Evolutionary conservation across 2,888 invertebrate species (phyloP).

Genomic region (Sympetrum striolatum): DNA sequence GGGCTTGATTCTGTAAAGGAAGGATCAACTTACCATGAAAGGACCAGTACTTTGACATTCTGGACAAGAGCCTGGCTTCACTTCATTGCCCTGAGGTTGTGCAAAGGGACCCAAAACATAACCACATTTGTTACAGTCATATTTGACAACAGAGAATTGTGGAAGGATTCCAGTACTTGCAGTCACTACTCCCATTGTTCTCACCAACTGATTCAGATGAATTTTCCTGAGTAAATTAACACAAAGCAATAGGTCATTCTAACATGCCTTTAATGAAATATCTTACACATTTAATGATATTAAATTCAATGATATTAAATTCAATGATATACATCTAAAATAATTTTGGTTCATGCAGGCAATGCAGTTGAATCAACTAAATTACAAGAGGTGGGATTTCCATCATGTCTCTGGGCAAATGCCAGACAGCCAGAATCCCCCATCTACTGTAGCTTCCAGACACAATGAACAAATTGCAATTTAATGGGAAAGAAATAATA

Average conservation of each 20-base stretch:
- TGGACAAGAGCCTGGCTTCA: slow-evolving; percentile 95
- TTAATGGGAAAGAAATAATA: too few relatives aligned
- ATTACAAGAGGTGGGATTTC: too few relatives aligned
- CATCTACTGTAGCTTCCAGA: too few relatives aligned
- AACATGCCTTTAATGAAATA: too few relatives aligned
- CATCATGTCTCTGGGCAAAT: too few relatives aligned
- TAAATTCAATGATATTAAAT: too few relatives aligned
- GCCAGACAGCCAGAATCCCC: too few relatives aligned
- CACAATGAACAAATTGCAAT: too few relatives aligned
- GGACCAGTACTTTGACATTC: slow-evolving; percentile 97
- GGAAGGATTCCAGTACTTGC: slow-evolving; percentile 95
- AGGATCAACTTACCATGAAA: slow-evolving; percentile 72
- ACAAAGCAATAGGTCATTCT: not conserved
- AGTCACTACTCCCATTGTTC: slow-evolving; percentile 94
- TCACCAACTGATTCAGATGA: slow-evolving; percentile 77
- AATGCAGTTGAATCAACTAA: too few relatives aligned
- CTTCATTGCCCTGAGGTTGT: slow-evolving; percentile 91
- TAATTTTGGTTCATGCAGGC: too few relatives aligned
- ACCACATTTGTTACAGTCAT: slow-evolving; percentile 96
- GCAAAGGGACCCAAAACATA: slow-evolving; percentile 95
- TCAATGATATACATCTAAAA: too few relatives aligned
- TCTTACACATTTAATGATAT: too few relatives aligned
- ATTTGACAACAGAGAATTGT: slow-evolving; percentile 94
- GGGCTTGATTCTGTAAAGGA: not conserved
- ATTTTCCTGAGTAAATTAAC: slow-evolving; percentile 66